Percentiles rank a stretch among this genome's conserved stretches.
Evolutionary conservation across 2,797 vertebrate genomes (phyloP).

Genomic region (Aratinga solstitialis): DNA sequence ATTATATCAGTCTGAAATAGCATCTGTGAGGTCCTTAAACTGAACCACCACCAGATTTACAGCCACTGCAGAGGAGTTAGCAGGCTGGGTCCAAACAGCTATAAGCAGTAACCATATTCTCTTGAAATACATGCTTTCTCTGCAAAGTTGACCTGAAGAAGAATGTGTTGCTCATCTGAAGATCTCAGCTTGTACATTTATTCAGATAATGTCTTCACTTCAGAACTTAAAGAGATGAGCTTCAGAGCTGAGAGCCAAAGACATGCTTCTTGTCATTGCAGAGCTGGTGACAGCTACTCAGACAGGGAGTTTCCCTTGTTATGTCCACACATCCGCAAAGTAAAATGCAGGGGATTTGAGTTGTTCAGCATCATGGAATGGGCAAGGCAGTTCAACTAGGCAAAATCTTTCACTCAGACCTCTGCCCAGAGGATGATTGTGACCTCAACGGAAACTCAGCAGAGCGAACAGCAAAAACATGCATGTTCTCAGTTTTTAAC

Average conservation of each 20-base stretch:
- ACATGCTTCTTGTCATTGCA: background rate
- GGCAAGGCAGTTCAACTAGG: background rate
- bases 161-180: constrained; percentile 40
- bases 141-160: constrained; percentile 52
- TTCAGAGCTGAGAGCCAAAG: background rate
- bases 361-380: background rate
- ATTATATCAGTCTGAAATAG: constrained; percentile 51
- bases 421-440: background rate
- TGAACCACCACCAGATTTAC: constrained; percentile 57
- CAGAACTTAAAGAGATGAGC: background rate
- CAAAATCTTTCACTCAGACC: background rate
- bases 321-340: background rate
- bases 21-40: constrained; percentile 28
- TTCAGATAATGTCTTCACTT: constrained; percentile 20
- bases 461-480: background rate
- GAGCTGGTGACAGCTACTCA: background rate
- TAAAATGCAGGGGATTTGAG: background rate
- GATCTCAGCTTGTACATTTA: constrained; percentile 30
- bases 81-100: constrained; percentile 57
- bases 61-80: constrained; percentile 37
- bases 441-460: background rate
- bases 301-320: background rate
- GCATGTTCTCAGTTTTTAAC: background rate
- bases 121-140: constrained; percentile 64
- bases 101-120: constrained; percentile 17